These are phyloP conservation scores for Coilia nasus DNA, from an alignment of 2,797 vertebrate species.

Conservation along the genomic window DNA sequence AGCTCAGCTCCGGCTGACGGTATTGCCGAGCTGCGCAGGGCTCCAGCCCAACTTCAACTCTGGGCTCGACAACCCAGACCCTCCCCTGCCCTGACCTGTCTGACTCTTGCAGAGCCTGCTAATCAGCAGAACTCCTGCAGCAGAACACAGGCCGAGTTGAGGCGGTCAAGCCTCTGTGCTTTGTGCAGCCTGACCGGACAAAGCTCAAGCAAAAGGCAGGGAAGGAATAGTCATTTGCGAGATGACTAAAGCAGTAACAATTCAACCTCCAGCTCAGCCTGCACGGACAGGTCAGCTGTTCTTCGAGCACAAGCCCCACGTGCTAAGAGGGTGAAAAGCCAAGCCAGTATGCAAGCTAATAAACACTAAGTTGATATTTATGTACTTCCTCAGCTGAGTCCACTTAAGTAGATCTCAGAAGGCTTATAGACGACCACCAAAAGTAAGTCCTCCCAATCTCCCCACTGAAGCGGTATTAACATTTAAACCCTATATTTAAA, in stretches of 20 bases:
- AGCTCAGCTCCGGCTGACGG: no score
- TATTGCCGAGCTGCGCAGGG: no score
- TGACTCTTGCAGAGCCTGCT: not conserved
- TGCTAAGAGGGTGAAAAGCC: not conserved
- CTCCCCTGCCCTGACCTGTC: not conserved
- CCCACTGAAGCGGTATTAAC: not conserved
- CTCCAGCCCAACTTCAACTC: no score
- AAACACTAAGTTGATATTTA: slow-evolving; percentile 1
- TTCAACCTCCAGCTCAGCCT: no score
- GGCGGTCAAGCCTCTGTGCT: not conserved
- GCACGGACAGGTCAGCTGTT: not conserved
- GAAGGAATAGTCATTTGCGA: no score
- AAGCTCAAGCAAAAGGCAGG: no score
- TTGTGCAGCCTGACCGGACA: no score
- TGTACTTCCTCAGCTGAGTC: slow-evolving; percentile 8
- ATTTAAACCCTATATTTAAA: slow-evolving; percentile 11
- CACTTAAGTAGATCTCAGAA: not conserved
- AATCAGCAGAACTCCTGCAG: not conserved
- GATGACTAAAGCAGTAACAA: no score
- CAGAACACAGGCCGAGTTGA: not conserved
- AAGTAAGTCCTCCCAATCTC: not conserved
- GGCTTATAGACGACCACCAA: slow-evolving; percentile 1
- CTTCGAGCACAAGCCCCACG: not conserved
- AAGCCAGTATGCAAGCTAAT: not conserved
- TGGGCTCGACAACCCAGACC: not conserved